These are phyloP conservation scores for Oreochromis grahami DNA, from an alignment of 2,797 vertebrate species.

Conservation along the genomic window DNA sequence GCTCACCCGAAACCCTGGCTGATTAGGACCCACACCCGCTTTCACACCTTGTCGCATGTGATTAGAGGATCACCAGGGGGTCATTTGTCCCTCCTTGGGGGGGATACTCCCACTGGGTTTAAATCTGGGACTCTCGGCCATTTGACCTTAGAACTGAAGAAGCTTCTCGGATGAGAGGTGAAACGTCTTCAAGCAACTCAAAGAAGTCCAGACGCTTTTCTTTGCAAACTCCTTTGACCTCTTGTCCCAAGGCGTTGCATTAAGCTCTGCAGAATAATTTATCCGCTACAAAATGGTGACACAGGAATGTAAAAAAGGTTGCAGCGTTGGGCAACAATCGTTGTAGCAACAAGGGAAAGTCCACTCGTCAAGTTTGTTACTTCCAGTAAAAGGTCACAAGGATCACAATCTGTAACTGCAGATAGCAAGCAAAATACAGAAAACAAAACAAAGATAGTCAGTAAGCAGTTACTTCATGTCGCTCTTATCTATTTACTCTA, in stretches of 20 bases:
- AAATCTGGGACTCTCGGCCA: too few species aligned
- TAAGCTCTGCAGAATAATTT: background rate
- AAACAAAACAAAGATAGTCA: background rate
- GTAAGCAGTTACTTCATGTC: background rate
- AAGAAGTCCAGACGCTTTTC: too few species aligned
- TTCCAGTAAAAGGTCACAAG: constrained; percentile 29
- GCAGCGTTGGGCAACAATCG: background rate
- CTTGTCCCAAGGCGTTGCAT: background rate
- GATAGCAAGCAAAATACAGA: background rate
- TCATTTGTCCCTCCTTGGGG: too few species aligned
- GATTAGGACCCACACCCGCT: too few species aligned
- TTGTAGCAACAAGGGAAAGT: constrained; percentile 2
- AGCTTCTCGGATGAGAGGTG: too few species aligned
- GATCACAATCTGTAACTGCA: background rate
- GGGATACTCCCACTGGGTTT: too few species aligned
- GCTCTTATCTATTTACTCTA: constrained; percentile 45
- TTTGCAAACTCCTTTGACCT: too few species aligned
- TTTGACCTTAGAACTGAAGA: too few species aligned
- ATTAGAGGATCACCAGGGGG: too few species aligned
- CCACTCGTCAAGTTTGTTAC: background rate
- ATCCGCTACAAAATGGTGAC: background rate
- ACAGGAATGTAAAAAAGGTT: background rate
- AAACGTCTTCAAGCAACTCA: too few species aligned
- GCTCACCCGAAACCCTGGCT: too few species aligned
- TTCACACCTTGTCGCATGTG: too few species aligned